A percentile compares a stretch with the other conserved stretches of the same genome.
These are phyloP conservation scores for Elysia crispata DNA, from an alignment of 2,888 invertebrate genomes.

Conservation along the genomic window DNA sequence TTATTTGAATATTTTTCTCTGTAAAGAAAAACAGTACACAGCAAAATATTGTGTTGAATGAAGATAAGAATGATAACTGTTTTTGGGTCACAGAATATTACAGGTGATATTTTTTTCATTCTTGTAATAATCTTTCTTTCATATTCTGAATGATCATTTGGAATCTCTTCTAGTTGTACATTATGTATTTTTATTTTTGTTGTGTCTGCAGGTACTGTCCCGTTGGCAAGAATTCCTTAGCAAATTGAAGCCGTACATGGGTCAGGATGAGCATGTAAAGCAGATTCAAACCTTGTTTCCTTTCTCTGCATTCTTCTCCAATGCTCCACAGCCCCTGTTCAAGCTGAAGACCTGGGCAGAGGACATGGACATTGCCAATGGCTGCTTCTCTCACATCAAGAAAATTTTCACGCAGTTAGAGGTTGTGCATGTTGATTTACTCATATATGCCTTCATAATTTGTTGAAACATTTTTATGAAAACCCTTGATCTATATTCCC, in stretches of 20 bases:
- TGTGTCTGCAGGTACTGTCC: constrained; percentile 82
- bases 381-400: constrained; percentile 95
- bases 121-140: neutral
- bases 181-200: neutral
- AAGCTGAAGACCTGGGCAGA: constrained; percentile 86
- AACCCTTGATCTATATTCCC: too few relatives aligned
- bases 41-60: too few relatives aligned
- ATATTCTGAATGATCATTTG: neutral
- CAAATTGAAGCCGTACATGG: constrained; percentile 78
- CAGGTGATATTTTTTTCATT: too few relatives aligned
- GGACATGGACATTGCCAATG: constrained; percentile 92
- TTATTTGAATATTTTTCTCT: too few relatives aligned
- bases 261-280: constrained; percentile 64
- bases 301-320: constrained; percentile 93
- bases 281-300: constrained; percentile 86
- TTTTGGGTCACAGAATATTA: too few relatives aligned
- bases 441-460: too few relatives aligned
- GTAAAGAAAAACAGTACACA: too few relatives aligned
- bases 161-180: neutral
- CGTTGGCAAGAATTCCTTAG: constrained; percentile 93
- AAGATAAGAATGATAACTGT: too few relatives aligned
- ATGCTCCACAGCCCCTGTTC: constrained; percentile 95
- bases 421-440: too few relatives aligned
- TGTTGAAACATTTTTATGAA: too few relatives aligned
- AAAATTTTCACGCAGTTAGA: constrained; percentile 97